These are phyloP conservation scores for Mesopsocus fuscifrons DNA, from an alignment of 2,888 invertebrate genomes.

Conservation along the genomic window DNA sequence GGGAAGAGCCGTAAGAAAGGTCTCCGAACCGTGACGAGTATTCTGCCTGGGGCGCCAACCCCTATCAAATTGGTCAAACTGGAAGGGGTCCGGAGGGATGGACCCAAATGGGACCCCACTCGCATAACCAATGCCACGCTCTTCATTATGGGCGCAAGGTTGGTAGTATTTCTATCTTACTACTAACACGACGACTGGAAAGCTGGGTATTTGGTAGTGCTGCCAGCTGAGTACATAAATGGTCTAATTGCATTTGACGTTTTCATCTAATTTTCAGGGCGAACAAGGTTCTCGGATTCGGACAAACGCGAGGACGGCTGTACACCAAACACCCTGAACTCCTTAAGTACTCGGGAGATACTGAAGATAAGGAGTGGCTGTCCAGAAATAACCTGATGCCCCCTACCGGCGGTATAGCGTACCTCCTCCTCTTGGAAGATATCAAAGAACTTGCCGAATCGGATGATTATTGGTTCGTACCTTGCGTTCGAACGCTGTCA, in stretches of 20 bases:
- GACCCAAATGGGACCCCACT: conserved; percentile 54
- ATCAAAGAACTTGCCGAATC: conserved; percentile 52
- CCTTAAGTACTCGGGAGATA: conserved; percentile 58
- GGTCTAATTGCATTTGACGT: too few relatives aligned
- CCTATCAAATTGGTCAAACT: conserved; percentile 6
- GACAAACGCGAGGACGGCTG: conserved; percentile 51
- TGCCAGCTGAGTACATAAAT: too few relatives aligned
- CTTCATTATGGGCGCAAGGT: conserved; percentile 63
- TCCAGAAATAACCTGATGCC: conserved; percentile 56
- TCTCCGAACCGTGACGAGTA: conserved; percentile 22
- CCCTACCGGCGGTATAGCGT: conserved; percentile 59
- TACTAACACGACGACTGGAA: too few relatives aligned
- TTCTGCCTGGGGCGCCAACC: conserved; percentile 3
- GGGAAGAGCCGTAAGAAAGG: conserved; percentile 25
- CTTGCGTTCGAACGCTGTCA: background rate
- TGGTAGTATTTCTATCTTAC: conserved; percentile 15
- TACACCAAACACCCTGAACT: conserved; percentile 60
- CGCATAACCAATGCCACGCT: conserved; percentile 48
- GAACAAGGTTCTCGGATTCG: conserved; percentile 37
- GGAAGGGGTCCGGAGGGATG: conserved; percentile 25
- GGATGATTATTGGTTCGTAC: conserved; percentile 38
- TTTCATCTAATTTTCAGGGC: conserved; percentile 15
- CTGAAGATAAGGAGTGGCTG: conserved; percentile 65
- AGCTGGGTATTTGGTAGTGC: too few relatives aligned
- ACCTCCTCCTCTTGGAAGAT: conserved; percentile 58